A percentile compares a stretch with the other conserved stretches of the same genome.
Evolutionary conservation across 2,113 vertebrate genomes (phyloP).

Genomic region (Orcinus orca): DNA sequence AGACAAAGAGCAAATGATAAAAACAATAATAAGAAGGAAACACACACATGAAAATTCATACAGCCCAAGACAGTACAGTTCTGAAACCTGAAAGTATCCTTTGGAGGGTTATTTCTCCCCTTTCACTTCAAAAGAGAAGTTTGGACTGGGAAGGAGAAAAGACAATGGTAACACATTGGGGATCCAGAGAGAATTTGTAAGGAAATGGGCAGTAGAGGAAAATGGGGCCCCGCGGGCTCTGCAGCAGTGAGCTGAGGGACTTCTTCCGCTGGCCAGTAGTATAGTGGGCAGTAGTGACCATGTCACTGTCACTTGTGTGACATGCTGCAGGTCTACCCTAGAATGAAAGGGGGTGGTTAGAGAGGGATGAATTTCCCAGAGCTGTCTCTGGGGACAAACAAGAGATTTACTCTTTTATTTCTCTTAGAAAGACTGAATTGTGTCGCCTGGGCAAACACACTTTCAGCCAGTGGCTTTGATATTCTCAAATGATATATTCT

Average conservation of each 20-base stretch:
- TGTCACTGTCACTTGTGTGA: neutral
- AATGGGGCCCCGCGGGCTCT: fast-evolving
- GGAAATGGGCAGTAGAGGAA: neutral
- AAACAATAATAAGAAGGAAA: neutral
- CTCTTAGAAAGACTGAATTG: neutral
- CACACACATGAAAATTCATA: neutral
- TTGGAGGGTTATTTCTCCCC: neutral
- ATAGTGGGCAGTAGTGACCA: neutral
- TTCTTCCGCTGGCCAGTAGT: neutral
- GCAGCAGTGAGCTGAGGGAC: fast-evolving
- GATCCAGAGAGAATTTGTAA: neutral
- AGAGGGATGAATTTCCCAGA: neutral
- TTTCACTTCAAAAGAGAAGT: neutral
- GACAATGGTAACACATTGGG: neutral
- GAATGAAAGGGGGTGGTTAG: neutral
- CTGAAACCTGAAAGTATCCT: neutral
- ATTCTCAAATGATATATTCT: neutral
- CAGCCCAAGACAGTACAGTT: neutral
- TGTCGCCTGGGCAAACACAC: neutral
- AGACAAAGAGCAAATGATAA: neutral
- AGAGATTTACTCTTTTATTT: neutral
- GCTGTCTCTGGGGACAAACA: neutral
- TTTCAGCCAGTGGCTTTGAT: neutral
- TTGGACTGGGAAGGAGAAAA: neutral
- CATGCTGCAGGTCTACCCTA: neutral